Evolutionary conservation across 2,113 vertebrate genomes (phyloP).

Genomic region (Halcyon malimbica): DNA sequence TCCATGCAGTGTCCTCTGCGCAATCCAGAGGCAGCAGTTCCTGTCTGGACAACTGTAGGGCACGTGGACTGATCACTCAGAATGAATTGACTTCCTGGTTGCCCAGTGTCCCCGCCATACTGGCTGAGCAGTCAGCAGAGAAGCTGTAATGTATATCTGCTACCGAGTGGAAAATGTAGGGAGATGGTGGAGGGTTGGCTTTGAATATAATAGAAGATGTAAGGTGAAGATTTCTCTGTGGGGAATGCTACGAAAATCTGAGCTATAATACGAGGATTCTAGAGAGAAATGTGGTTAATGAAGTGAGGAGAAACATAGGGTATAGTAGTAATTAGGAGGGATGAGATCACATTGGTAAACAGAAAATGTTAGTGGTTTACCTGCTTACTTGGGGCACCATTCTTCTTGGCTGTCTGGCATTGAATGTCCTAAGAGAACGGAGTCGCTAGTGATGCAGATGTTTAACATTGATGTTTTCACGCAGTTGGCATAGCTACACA

Average conservation of each 20-base stretch:
- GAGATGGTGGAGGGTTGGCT: background rate
- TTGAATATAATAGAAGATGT: background rate
- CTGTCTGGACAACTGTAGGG: background rate
- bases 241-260: background rate
- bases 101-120: background rate
- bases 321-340: background rate
- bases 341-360: background rate
- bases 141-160: rapidly evolving
- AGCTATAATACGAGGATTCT: background rate
- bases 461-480: background rate
- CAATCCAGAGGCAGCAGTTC: background rate
- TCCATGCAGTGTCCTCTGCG: background rate
- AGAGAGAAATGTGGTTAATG: background rate
- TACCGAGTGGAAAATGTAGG: background rate
- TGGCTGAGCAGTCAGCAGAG: background rate
- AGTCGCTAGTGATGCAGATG: background rate
- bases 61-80: background rate
- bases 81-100: background rate
- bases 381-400: background rate
- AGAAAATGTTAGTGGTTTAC: background rate
- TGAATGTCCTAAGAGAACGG: background rate
- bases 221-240: background rate
- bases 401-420: background rate
- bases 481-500: background rate
- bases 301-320: background rate